Conservation (phyloP, 2,797 vertebrate genomes). For the Sebastes umbrosus region DNA sequence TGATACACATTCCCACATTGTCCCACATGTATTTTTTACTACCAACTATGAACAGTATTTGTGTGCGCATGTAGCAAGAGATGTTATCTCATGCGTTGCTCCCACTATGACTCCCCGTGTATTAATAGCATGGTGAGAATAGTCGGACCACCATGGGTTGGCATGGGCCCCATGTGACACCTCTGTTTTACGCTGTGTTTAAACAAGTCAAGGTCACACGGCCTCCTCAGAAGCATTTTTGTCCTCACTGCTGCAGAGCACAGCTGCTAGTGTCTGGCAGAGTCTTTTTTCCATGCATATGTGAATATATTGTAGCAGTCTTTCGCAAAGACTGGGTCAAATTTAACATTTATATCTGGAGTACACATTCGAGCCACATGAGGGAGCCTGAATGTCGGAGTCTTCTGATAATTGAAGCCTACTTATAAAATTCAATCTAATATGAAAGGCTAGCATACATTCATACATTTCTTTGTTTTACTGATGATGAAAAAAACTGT, state of each 20-base stretch:
- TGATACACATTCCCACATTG: background rate
- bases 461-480: too few relatives aligned
- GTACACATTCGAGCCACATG: too few relatives aligned
- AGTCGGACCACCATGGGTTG: conserved; percentile 21
- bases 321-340: too few relatives aligned
- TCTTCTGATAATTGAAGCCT: too few relatives aligned
- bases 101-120: conserved; percentile 13
- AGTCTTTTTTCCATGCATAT: background rate
- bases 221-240: conserved; percentile 9
- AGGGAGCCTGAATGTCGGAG: too few relatives aligned
- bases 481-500: too few relatives aligned
- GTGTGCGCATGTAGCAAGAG: background rate
- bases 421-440: too few relatives aligned
- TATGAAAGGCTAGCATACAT: too few relatives aligned
- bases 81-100: conserved; percentile 21
- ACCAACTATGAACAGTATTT: background rate
- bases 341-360: too few relatives aligned
- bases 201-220: conserved; percentile 35
- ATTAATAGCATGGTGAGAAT: conserved; percentile 62
- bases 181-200: conserved; percentile 33
- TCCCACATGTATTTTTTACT: background rate
- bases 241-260: background rate
- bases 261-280: background rate
- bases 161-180: conserved; percentile 45
- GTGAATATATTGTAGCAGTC: background rate